These are phyloP conservation scores for Lasioglossum villosulum DNA, from an alignment of 2,888 invertebrate species.

Conservation along the genomic window DNA sequence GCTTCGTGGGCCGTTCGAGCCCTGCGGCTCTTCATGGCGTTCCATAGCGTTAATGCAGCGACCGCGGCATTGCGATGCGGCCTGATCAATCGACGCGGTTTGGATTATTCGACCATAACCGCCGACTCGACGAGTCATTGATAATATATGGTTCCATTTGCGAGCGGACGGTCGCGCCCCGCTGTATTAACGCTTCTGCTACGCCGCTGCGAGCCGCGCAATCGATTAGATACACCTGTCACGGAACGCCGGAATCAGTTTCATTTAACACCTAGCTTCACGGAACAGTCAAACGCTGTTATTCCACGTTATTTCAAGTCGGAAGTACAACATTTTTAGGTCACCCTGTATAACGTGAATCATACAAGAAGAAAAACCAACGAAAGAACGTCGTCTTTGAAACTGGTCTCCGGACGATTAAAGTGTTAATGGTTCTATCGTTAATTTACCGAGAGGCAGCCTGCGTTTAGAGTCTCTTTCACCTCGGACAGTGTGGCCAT, in stretches of 20 bases:
- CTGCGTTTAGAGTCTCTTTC: too few species aligned
- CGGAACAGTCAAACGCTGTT: neutral
- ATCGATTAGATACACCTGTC: slow-evolving; percentile 54
- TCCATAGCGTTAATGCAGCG: slow-evolving; percentile 39
- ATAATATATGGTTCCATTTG: slow-evolving; percentile 68
- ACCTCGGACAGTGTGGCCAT: too few species aligned
- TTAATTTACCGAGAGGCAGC: too few species aligned
- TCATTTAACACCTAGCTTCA: neutral
- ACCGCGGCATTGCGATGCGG: slow-evolving; percentile 10
- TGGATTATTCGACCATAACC: slow-evolving; percentile 60
- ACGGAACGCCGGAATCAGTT: neutral
- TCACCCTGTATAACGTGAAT: too few species aligned
- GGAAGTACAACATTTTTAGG: too few species aligned
- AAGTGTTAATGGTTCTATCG: too few species aligned
- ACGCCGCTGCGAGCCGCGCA: slow-evolving; percentile 18
- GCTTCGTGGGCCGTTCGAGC: neutral
- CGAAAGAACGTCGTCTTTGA: too few species aligned
- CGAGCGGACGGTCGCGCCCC: slow-evolving; percentile 37
- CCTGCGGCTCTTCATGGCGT: neutral
- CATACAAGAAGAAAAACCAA: too few species aligned
- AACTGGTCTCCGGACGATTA: too few species aligned
- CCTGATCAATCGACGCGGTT: slow-evolving; percentile 51
- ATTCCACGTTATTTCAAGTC: too few species aligned
- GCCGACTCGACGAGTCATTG: slow-evolving; percentile 59
- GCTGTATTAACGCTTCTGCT: slow-evolving; percentile 67